Evolutionary conservation across 2,888 invertebrate genomes (phyloP).

Genomic region (Molorchus minor): DNA sequence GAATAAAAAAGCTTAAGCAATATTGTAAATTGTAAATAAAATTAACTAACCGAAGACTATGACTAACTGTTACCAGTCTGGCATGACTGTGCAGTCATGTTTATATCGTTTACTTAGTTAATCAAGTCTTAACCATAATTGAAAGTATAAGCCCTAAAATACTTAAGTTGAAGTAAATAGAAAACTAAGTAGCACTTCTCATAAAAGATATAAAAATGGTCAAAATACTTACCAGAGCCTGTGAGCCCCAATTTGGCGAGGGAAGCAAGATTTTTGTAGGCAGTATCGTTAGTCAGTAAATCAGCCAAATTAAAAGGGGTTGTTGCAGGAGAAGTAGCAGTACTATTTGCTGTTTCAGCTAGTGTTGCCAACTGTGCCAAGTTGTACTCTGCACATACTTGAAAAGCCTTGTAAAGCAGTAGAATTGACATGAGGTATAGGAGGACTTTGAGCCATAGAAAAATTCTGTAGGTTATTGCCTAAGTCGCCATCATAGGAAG

Average conservation of each 20-base stretch:
- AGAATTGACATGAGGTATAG: conserved; percentile 48
- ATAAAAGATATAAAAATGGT: too few relatives aligned
- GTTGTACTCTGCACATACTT: conserved; percentile 87
- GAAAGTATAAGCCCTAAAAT: too few relatives aligned
- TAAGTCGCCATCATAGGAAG: conserved; percentile 81
- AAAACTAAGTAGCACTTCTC: too few relatives aligned
- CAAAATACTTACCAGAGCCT: conserved; percentile 67
- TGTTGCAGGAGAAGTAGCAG: conserved; percentile 62
- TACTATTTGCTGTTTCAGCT: conserved; percentile 70
- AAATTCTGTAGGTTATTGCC: conserved; percentile 57
- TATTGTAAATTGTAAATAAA: too few relatives aligned
- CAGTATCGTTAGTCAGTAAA: conserved; percentile 79
- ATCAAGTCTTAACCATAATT: too few relatives aligned
- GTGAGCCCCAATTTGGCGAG: conserved; percentile 84
- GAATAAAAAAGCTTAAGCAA: too few relatives aligned
- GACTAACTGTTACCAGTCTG: too few relatives aligned
- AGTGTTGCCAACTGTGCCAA: conserved; percentile 84
- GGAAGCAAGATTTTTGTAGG: conserved; percentile 88
- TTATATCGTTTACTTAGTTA: too few relatives aligned
- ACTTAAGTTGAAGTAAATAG: too few relatives aligned
- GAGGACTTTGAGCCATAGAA: conserved; percentile 53
- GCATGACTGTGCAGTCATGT: too few relatives aligned
- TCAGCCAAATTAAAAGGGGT: conserved; percentile 80
- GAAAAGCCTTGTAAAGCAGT: conserved; percentile 66
- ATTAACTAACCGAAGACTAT: too few relatives aligned